Conservation (phyloP, 2,113 vertebrate species). For the Cinclus mexicanus region DNA sequence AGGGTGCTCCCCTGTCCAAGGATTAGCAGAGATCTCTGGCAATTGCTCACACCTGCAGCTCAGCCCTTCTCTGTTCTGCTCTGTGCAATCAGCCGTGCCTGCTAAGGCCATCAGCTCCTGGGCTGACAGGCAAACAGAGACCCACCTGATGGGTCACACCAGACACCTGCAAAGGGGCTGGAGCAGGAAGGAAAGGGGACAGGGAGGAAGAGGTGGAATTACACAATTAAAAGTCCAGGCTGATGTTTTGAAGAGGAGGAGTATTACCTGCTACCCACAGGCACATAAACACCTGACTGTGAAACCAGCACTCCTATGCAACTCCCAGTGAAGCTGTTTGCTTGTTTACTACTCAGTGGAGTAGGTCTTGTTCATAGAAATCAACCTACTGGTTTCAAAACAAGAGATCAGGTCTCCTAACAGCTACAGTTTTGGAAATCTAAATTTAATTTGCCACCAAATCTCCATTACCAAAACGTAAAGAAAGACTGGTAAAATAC, state of each 20-base stretch:
- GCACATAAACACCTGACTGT: background rate
- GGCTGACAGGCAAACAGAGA: conserved; percentile 87
- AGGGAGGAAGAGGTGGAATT: conserved; percentile 43
- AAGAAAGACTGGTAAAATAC: background rate
- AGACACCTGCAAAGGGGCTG: conserved; percentile 73
- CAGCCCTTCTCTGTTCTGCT: conserved; percentile 74
- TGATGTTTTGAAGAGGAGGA: background rate
- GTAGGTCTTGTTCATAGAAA: background rate
- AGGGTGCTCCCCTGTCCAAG: conserved; percentile 72
- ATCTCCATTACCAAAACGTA: background rate
- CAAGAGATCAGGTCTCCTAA: background rate
- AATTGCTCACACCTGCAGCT: conserved; percentile 91
- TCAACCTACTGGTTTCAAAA: background rate
- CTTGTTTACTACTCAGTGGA: background rate
- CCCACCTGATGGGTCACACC: conserved; percentile 81
- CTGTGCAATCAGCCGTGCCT: conserved; percentile 87
- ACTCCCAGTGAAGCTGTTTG: background rate
- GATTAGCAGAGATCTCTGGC: conserved; percentile 87
- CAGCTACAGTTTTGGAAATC: background rate
- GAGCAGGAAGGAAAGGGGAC: background rate
- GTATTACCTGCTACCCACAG: background rate
- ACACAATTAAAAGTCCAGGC: conserved; percentile 43
- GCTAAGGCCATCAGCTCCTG: conserved; percentile 83
- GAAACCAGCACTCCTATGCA: background rate
- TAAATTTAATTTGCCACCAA: background rate